Conservation (phyloP, 2,888 invertebrate genomes). For the Parnassius glacialis region DNA sequence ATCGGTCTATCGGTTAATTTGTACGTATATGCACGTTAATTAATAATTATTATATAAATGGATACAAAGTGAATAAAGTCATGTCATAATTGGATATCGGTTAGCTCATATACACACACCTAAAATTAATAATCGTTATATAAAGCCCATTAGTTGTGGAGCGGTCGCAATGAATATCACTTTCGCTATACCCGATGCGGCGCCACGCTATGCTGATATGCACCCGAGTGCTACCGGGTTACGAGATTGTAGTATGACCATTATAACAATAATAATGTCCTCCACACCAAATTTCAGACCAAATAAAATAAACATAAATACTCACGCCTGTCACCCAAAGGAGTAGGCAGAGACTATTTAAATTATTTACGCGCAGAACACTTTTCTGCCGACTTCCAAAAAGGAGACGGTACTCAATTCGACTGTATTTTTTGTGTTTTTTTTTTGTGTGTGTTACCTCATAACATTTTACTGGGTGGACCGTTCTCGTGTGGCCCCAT, state of each 20-base stretch:
- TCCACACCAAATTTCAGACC: conserved; percentile 2
- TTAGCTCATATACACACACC: neutral
- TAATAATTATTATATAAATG: too few relatives aligned
- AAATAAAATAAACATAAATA: conserved; percentile 14
- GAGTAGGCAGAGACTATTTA: too few relatives aligned
- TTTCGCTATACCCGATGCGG: conserved; percentile 42
- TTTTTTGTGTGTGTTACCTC: too few relatives aligned
- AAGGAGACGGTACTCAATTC: too few relatives aligned
- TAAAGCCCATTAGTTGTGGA: conserved; percentile 12
- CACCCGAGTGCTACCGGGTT: conserved; percentile 45
- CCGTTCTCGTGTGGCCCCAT: too few relatives aligned
- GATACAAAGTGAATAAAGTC: too few relatives aligned
- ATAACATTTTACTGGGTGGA: too few relatives aligned
- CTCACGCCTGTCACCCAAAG: neutral
- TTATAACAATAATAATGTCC: conserved; percentile 3
- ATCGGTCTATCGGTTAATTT: neutral
- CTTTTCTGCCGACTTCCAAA: too few relatives aligned
- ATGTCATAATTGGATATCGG: neutral
- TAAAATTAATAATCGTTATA: conserved; percentile 19
- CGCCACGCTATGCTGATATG: conserved; percentile 36
- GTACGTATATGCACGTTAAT: too few relatives aligned
- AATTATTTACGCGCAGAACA: too few relatives aligned
- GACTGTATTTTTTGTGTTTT: too few relatives aligned
- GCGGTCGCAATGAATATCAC: conserved; percentile 34
- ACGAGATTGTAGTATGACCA: conserved; percentile 43